Evolutionary conservation across 2,888 invertebrate species (phyloP).

Genomic region (Patella depressa): DNA sequence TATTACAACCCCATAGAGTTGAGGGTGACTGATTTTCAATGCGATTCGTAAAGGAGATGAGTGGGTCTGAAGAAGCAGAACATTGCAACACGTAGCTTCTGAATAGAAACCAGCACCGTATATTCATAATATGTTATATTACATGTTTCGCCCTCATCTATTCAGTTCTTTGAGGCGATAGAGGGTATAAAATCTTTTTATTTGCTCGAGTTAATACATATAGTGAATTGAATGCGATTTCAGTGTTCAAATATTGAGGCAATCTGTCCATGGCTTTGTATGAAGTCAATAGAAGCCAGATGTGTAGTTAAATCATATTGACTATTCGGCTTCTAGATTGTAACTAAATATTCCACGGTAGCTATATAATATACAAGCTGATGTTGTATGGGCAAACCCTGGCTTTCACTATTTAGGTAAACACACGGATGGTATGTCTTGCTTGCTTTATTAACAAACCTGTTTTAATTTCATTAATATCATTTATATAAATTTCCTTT

Average conservation of each 20-base stretch:
- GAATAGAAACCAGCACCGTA: slow-evolving; percentile 1
- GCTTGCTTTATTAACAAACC: no score
- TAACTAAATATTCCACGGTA: slow-evolving; percentile 5
- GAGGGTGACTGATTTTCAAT: neutral
- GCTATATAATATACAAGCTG: slow-evolving; percentile 1
- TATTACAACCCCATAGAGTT: neutral
- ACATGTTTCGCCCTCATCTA: neutral
- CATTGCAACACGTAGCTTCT: neutral
- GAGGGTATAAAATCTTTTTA: neutral
- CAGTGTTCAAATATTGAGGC: slow-evolving; percentile 9
- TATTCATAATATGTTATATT: neutral
- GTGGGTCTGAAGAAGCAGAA: neutral
- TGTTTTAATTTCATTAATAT: no score
- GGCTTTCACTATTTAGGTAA: neutral
- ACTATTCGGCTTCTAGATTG: slow-evolving; percentile 9
- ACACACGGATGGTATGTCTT: no score
- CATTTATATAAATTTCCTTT: no score
- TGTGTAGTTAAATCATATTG: slow-evolving; percentile 10
- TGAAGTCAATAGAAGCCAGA: slow-evolving; percentile 1
- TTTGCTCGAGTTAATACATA: slow-evolving; percentile 8
- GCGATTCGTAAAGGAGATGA: neutral
- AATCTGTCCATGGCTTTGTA: neutral
- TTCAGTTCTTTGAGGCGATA: neutral
- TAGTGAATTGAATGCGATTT: slow-evolving; percentile 9
- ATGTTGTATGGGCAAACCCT: neutral